phyloP scores from a whole-genome alignment of 64 coral and sea anemone species.

The Dendrophyllia cribrosa region DNA sequence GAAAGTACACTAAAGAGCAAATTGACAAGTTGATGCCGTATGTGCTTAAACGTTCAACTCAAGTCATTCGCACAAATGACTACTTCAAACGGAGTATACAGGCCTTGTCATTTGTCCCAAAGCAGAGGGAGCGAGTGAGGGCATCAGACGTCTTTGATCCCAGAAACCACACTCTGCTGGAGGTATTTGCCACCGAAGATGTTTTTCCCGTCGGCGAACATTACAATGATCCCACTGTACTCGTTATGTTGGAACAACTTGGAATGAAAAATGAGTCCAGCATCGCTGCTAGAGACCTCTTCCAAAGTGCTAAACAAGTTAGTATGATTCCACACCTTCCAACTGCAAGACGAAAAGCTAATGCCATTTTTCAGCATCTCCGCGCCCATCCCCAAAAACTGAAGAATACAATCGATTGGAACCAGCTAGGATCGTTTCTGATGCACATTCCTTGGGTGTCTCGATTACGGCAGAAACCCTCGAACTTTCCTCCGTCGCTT shows the following conservation, averaged over 20 bases:
- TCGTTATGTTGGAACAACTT: constrained; percentile 1
- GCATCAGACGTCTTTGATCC: constrained; percentile 30
- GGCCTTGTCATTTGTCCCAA: constrained; percentile 13
- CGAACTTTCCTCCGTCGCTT: constrained; percentile 46
- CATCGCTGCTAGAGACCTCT: constrained; percentile 46
- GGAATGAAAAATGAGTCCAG: constrained; percentile 47
- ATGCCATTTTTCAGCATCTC: constrained; percentile 44
- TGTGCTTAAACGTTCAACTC: constrained; percentile 49
- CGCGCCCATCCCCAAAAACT: constrained; percentile 1
- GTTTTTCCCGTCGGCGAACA: not conserved
- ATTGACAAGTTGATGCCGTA: constrained; percentile 54
- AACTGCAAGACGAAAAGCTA: constrained; percentile 43
- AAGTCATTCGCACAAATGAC: constrained; percentile 9
- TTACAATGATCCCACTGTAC: not conserved
- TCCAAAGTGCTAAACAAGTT: constrained; percentile 43
- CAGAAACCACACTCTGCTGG: not conserved
- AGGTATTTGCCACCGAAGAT: constrained; percentile 26
- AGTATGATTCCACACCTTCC: constrained; percentile 8
- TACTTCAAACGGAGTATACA: not conserved
- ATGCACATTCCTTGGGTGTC: constrained; percentile 59
- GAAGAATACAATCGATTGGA: not conserved
- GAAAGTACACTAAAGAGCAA: constrained; percentile 25
- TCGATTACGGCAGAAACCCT: constrained; percentile 13
- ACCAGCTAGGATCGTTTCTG: not conserved
- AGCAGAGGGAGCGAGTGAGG: not conserved